Evolutionary conservation across 2,113 vertebrate genomes (phyloP).

Genomic region (Ceuthmochares aereus): DNA sequence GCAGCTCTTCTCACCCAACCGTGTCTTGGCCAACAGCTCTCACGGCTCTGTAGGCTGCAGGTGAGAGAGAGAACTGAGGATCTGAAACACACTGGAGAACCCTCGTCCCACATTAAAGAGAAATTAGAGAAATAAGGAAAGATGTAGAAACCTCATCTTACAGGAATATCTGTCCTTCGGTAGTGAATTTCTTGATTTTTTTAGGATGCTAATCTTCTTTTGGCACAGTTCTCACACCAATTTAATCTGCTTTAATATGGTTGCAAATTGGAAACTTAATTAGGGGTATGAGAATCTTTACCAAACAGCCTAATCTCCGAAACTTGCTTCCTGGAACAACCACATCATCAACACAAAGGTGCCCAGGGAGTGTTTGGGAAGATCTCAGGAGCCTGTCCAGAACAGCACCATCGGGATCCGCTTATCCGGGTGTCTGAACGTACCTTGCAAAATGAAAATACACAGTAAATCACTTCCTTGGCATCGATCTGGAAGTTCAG

Average conservation of each 20-base stretch:
- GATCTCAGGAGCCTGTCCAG: neutral
- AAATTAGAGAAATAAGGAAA: neutral
- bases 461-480: conserved; percentile 49
- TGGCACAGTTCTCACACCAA: neutral
- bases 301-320: conserved; percentile 18
- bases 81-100: neutral
- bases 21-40: neutral
- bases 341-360: neutral
- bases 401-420: neutral
- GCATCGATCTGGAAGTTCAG: neutral
- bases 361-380: neutral
- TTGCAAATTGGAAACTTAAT: neutral
- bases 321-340: conserved; percentile 59
- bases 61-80: neutral
- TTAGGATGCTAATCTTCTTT: neutral
- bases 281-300: neutral
- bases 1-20: neutral
- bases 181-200: neutral
- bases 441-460: conserved; percentile 24
- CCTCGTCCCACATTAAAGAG: neutral
- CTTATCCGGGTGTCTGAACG: conserved; percentile 24
- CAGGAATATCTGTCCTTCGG: neutral
- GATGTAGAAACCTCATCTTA: neutral
- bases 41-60: neutral
- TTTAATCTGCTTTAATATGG: neutral